phyloP scores from a whole-genome alignment of 2,113 vertebrate species.

The Boulengeromyrus knoepffleri region DNA sequence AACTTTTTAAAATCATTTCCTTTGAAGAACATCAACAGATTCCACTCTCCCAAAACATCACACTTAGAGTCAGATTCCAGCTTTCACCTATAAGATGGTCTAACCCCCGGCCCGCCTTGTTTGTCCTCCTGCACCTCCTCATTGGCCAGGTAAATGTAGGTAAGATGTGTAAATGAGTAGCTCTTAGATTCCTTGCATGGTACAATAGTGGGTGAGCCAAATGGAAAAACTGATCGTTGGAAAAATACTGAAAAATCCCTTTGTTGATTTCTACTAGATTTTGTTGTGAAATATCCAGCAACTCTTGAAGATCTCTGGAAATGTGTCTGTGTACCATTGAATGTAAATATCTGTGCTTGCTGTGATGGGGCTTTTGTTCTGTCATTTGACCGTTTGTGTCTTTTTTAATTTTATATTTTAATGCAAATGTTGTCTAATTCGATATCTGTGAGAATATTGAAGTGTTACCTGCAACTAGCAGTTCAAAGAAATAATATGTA shows the following conservation, averaged over 20 bases:
- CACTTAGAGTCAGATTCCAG: neutral
- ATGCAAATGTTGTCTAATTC: neutral
- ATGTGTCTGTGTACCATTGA: neutral
- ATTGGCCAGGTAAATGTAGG: conserved; percentile 53
- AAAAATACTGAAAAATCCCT: neutral
- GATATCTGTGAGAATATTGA: neutral
- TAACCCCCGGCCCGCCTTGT: neutral
- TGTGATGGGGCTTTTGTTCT: neutral
- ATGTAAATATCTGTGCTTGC: neutral
- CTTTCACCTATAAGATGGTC: conserved; percentile 41
- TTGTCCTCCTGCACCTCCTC: conserved; percentile 50
- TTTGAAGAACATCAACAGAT: neutral
- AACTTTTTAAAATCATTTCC: neutral
- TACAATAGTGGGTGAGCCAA: neutral
- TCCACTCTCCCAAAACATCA: conserved; percentile 16
- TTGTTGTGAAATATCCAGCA: neutral
- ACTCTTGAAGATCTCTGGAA: neutral
- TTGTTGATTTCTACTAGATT: neutral
- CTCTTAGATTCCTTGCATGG: neutral
- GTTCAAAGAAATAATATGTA: neutral
- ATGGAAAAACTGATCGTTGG: neutral
- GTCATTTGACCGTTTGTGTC: neutral
- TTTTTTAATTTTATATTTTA: neutral
- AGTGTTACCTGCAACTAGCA: neutral
- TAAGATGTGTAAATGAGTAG: conserved; percentile 35